Base-by-base conservation (phyloP, 2,113 vertebrate genomes). In the Dolichotis patagonum region DNA sequence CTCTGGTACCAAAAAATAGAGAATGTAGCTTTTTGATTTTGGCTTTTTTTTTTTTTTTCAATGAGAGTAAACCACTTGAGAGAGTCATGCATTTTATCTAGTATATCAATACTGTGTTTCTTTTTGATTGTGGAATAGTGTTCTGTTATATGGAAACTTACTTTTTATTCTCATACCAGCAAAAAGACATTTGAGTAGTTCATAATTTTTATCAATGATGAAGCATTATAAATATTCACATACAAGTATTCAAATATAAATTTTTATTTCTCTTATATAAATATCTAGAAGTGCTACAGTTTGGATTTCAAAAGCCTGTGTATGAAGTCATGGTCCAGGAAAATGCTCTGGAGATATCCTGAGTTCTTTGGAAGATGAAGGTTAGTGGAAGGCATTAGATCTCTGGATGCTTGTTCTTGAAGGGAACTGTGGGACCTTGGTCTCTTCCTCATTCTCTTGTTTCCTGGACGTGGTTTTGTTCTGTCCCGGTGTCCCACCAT, bases 171-270 rank as follows among this genome's bases (percentile, higher is more conserved):
- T 7, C 43, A 41, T 73, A 60, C 32, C 35, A 43, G 19, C 20
- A 46, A 80, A 85, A 85, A 12, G 9, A 49, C 19, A 84, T 87
- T 41, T 60, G 54, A 38, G 11, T 75, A 93, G 52, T 81, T 91
- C 80, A 65, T 80, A 91, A 32, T 52, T 96, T 93, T 92, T 83
- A 62, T 87, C 80, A 84, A 19, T 78, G 86, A 38, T 52, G 28
- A 95, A 75, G 20, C 26, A 24, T 54, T 49, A 46, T 67, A 82
- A 88, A 92, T 52, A 82, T 17, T 81, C 43, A 82, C 28, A 63
- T 49, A 24, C 24, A 93, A 88, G 26, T 67, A 5, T 86, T 58
- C 46, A 46, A 81, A 94, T 8, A 69, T 43, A 95, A 73, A 92
- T 75, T 82, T 88, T 92, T 6, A 85, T 93, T 91, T 91, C 73